Percentiles rank a stretch among this genome's conserved stretches.
Evolutionary conservation across 2,113 vertebrate species (phyloP).

Genomic region (Apteryx mantelli): DNA sequence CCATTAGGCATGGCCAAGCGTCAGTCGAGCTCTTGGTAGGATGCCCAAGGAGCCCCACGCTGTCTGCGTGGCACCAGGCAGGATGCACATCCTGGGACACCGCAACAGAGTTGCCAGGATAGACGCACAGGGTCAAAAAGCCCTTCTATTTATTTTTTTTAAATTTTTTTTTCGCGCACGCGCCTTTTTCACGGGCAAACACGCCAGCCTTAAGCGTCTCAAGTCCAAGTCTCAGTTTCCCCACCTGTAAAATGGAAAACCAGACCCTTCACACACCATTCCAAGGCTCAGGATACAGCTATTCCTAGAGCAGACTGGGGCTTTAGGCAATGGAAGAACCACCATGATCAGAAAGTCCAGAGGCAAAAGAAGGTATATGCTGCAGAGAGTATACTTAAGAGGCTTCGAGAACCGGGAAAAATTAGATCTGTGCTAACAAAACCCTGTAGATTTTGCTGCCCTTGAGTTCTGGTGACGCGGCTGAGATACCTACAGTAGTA

Average conservation of each 20-base stretch:
- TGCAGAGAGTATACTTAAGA: not conserved
- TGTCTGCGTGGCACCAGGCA: rapidly evolving
- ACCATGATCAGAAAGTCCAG: not conserved
- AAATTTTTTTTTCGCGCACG: too few relatives aligned
- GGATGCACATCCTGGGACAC: rapidly evolving
- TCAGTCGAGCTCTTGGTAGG: not conserved
- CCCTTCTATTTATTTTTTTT: not conserved
- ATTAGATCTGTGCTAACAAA: not conserved
- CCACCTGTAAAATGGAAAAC: not conserved
- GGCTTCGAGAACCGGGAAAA: not conserved
- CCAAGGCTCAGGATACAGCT: not conserved
- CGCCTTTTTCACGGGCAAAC: not conserved
- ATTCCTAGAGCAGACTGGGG: not conserved
- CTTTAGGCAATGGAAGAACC: not conserved
- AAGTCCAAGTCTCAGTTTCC: not conserved
- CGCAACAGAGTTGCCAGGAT: not conserved
- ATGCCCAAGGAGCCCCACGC: rapidly evolving
- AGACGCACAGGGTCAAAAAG: not conserved
- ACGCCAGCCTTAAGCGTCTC: not conserved
- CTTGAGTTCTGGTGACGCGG: not conserved
- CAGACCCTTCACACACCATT: not conserved
- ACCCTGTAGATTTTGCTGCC: not conserved
- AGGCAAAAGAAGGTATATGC: not conserved
- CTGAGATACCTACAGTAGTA: not conserved
- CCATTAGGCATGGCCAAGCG: not conserved